Base-by-base conservation (phyloP, 2,797 vertebrate species). In the Acanthopagrus latus region DNA sequence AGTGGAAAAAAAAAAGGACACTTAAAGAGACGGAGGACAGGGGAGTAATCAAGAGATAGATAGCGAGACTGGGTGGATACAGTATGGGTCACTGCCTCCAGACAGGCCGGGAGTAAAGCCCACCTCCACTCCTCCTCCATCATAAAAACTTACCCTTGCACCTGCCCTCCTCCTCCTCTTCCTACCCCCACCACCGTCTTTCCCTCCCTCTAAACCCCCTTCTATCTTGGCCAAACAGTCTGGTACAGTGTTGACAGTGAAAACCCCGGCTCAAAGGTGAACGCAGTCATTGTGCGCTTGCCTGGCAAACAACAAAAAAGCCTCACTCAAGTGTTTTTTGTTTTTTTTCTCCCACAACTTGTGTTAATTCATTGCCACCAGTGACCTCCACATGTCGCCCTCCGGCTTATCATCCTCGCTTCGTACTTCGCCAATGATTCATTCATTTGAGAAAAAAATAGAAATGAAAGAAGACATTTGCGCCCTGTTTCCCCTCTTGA, bases 161-260 rank as follows among this genome's bases (percentile, higher is more conserved):
- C 91, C 92, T 94, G 92, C 90, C 89, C 85, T 85, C 74, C 25
- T 10, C 48, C 27, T 27, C 27, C 27, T 27, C 27, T 4, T 27
- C 25, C 25, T 27, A 3, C 29, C 29, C 29, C 29, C 29, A 33
- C 29, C 38, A 18, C 51, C 8, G 11, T 17, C 50, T 52, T 43
- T 48, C 29, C 74, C 55, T 46, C 62, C 60, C 9, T 1, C n/a
- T 12, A 13, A 25, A 18, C n/a, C 48, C 74, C 65, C 60, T 74
- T 59, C 75, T 13, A 44, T 63, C 84, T 67, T 66, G 66, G 72
- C 82, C 82, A 92, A 94, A 91, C 85, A 75, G 81, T 69, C 79
- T 86, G 75, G 81, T 78, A 82, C 81, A 52, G 76, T 91, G 91
- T 91, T 93, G 86, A 92, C 93, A 92, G 86, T 91, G 83, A 83